Base-by-base conservation (phyloP, 2,113 vertebrate species). In the Oenanthe melanoleuca region DNA sequence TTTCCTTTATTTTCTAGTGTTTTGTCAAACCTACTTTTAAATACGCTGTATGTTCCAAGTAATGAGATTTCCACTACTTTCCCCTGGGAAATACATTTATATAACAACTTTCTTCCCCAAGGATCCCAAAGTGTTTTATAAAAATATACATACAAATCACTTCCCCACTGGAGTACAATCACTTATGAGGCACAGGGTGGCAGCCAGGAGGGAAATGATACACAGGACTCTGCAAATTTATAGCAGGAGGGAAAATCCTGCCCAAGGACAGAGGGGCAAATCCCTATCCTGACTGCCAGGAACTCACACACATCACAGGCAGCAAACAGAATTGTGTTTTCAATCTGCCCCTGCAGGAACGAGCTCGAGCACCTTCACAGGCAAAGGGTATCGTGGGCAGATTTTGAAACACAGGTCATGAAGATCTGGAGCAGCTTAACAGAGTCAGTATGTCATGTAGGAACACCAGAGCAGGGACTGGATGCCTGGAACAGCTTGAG, bases 21-120 rank as follows among this genome's bases (percentile, higher is more conserved):
- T 97, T 95, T 96, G 93, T 96, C 96, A 96, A 96, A 88, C 77
- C 80, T 88, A 88, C 90, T 96, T 96, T 97, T 97, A 97, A 97
- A 96, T 95, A 96, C 42, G 80, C 64, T 93, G 37, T 96, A 65
- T 96, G 94, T 95, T 96, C 86, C 95, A 94, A 88, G 93, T 97
- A 97, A 96, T 96, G 96, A 97, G 96, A 96, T 96, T 96, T 97
- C 95, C 95, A 96, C 90, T 81, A 22, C 88, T 78, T 79, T 86
- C 96, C 95, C 95, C 80, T 93, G 96, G 95, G 96, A 97, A 97
- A 97, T 96, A 97, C 95, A 96, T 97, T 97, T 96, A 95, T 96
- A 96, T 96, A 96, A 97, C 95, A 96, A 94, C 82, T 93, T 96
- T 94, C 95, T 96, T 93, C 96, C 92, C 96, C 93, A 93, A 95